A percentile compares a stretch with the other conserved stretches of the same genome.
These are phyloP conservation scores for Hyperoplus immaculatus DNA, from an alignment of 2,797 vertebrate genomes.

Conservation along the genomic window DNA sequence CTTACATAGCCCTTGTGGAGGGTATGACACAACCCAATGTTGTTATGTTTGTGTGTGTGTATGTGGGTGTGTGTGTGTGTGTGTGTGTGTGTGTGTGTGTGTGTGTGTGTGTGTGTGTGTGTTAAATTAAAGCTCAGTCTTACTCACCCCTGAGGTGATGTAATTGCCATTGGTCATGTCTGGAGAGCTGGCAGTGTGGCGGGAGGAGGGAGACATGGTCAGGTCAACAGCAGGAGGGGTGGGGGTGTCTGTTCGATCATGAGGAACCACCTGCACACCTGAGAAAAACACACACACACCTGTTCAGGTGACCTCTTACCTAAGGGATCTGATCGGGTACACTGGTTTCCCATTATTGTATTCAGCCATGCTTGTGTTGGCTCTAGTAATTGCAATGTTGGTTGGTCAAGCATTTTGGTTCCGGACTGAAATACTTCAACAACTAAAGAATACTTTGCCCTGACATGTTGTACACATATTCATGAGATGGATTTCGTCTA, in stretches of 20 bases:
- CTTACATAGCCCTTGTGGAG: slow-evolving; percentile 48
- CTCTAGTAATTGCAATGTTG: background rate
- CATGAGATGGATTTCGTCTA: background rate
- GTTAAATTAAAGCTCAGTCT: background rate
- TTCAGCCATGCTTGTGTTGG: background rate
- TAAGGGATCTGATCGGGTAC: background rate
- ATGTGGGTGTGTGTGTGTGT: background rate
- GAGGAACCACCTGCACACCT: slow-evolving; percentile 87
- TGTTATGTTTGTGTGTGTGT: slow-evolving; percentile 31
- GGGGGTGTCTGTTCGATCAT: slow-evolving; percentile 86
- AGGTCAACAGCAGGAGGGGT: slow-evolving; percentile 92
- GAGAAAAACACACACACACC: slow-evolving; percentile 42
- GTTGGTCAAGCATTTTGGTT: background rate
- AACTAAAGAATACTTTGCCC: background rate
- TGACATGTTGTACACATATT: background rate
- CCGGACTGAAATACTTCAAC: background rate
- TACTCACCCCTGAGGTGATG: slow-evolving; percentile 88
- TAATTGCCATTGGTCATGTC: slow-evolving; percentile 87
- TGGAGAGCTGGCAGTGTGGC: slow-evolving; percentile 87
- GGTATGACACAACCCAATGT: slow-evolving; percentile 52
- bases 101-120: background rate
- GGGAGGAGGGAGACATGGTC: slow-evolving; percentile 91
- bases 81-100: slow-evolving; percentile 4
- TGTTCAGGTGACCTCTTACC: slow-evolving; percentile 27
- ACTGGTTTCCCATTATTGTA: background rate